Percentiles rank a stretch among this genome's conserved stretches.
Conservation (phyloP, 2,113 vertebrate genomes). For the Hippocampus guttulatus region DNA sequence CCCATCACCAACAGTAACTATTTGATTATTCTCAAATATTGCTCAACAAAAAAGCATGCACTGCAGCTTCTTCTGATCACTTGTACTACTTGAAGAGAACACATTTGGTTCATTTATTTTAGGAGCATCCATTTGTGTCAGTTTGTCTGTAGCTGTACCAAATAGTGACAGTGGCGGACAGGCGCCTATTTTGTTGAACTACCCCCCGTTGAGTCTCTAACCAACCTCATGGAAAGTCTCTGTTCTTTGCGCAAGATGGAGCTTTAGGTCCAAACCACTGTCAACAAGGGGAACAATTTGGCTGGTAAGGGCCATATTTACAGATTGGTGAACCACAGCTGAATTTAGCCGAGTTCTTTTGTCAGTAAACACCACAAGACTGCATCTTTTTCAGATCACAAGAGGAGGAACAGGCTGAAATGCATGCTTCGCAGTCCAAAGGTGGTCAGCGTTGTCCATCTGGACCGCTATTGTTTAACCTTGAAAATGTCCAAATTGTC, state of each 20-base stretch:
- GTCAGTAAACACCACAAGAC: slow-evolving; percentile 61
- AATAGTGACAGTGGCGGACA: slow-evolving; percentile 50
- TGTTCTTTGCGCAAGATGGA: slow-evolving; percentile 60
- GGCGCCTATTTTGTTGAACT: slow-evolving; percentile 62
- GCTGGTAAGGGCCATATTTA: slow-evolving; percentile 70
- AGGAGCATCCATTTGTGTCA: slow-evolving; percentile 42
- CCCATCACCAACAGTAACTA: too few species aligned
- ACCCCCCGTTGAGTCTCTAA: slow-evolving; percentile 58
- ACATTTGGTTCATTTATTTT: slow-evolving; percentile 56
- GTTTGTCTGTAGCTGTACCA: slow-evolving; percentile 49
- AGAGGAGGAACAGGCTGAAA: slow-evolving; percentile 56
- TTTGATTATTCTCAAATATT: background rate
- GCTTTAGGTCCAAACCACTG: slow-evolving; percentile 66
- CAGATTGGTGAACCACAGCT: slow-evolving; percentile 70
- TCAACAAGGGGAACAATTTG: slow-evolving; percentile 75
- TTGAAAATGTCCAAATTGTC: slow-evolving; percentile 46
- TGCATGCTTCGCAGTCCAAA: slow-evolving; percentile 50
- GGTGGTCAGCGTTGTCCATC: slow-evolving; percentile 43
- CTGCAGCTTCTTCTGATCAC: background rate
- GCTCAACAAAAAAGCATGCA: background rate
- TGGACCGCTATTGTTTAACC: slow-evolving; percentile 63
- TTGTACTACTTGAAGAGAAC: background rate
- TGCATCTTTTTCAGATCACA: slow-evolving; percentile 61
- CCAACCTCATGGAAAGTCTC: slow-evolving; percentile 55
- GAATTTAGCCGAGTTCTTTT: slow-evolving; percentile 67